A percentile compares a stretch with the other conserved stretches of the same genome.
Conservation (phyloP, 1,140 invertebrate genomes). For the Cyclina sinensis region DNA sequence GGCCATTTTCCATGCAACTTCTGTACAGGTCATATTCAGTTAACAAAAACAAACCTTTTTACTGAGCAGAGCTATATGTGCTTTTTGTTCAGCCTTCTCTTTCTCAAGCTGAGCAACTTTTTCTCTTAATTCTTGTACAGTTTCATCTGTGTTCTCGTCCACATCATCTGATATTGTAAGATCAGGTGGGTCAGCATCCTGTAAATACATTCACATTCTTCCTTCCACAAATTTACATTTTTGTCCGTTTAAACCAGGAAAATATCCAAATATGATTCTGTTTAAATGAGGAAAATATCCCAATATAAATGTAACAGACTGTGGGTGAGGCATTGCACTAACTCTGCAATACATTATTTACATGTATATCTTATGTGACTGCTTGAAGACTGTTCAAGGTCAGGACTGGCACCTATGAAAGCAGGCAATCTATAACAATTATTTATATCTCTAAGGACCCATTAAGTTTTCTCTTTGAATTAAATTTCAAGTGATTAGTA, state of each 20-base stretch:
- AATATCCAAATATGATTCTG: no score
- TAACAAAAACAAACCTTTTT: conserved; percentile 71
- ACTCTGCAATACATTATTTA: no score
- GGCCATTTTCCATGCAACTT: no score
- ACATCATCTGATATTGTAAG: not conserved
- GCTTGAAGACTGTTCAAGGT: no score
- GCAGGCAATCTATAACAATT: not conserved
- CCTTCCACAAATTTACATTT: no score
- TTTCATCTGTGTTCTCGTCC: conserved; percentile 35
- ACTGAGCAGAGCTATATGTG: conserved; percentile 70
- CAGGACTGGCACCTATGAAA: not conserved
- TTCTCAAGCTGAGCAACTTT: conserved; percentile 47
- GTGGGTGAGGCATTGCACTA: no score
- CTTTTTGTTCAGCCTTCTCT: conserved; percentile 61
- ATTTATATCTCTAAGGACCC: not conserved
- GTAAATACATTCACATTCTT: no score
- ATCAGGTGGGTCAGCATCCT: not conserved
- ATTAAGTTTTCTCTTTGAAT: not conserved
- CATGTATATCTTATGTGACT: no score
- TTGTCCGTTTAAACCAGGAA: no score
- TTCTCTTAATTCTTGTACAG: conserved; percentile 56
- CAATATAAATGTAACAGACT: no score
- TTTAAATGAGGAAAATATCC: no score
- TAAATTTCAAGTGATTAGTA: not conserved
- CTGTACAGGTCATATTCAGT: no score